These are phyloP conservation scores for Prionailurus viverrinus DNA, from an alignment of 2,113 vertebrate species.

Conservation along the genomic window DNA sequence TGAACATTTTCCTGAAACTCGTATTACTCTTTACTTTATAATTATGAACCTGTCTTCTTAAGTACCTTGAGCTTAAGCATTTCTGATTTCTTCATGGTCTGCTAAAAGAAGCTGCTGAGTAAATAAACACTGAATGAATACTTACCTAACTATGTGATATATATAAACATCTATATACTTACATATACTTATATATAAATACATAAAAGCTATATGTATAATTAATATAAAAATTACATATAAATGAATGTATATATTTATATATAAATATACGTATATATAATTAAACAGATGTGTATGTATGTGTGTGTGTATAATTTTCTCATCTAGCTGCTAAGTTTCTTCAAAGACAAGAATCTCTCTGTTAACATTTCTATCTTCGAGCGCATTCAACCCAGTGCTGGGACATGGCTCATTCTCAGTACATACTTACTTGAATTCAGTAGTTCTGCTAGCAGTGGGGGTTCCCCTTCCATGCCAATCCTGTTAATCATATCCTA, in stretches of 20 bases:
- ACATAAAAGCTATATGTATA: too few relatives aligned
- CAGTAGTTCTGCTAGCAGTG: not conserved
- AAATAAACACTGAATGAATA: slow-evolving; percentile 38
- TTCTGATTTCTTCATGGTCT: slow-evolving; percentile 51
- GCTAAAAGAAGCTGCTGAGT: not conserved
- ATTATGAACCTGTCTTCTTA: slow-evolving; percentile 58
- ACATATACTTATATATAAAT: not conserved
- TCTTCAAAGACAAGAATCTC: slow-evolving; percentile 55
- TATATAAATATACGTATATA: too few relatives aligned
- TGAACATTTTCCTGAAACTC: slow-evolving; percentile 17
- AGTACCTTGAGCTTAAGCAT: not conserved
- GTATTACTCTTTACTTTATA: slow-evolving; percentile 31
- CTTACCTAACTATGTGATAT: not conserved
- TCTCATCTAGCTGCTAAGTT: not conserved
- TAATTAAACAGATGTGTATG: too few relatives aligned
- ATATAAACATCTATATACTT: not conserved
- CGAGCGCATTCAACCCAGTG: not conserved
- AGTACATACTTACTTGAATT: not conserved
- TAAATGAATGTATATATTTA: too few relatives aligned
- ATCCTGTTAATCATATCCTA: not conserved
- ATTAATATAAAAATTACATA: too few relatives aligned
- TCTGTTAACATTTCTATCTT: slow-evolving; percentile 47
- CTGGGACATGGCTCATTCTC: not conserved
- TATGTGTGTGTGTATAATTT: not conserved
- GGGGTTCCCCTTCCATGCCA: not conserved